Evolutionary conservation across 2,113 vertebrate genomes (phyloP), one percentile per base, ranked within the genome.

Genomic region (Sciurus niger): DNA sequence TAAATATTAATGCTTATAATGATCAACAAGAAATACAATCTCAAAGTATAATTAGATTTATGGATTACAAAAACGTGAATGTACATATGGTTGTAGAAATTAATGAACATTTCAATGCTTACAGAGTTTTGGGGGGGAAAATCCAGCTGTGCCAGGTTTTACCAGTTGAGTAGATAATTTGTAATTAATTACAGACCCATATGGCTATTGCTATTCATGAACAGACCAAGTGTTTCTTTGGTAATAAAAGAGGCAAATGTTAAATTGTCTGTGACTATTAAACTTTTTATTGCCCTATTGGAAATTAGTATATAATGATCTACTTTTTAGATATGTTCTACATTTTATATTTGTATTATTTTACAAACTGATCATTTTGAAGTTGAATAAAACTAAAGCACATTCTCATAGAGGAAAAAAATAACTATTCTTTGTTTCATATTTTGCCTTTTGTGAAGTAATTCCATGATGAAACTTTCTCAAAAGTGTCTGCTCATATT

Each of bases 171-270:
- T 77, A 94, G 46, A 14, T 93, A 84, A 96, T 90, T 74, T 91
- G 34, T 84, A 97, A 84, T 74, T 92, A 92, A 88, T 96, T 80
- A 78, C 60, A 72, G 43, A 83, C 8, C 87, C 88, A 67, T 97
- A 84, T 40, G 93, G 86, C 0, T 20, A 95, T 82, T 90, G 32
- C 4, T 86, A 67, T 37, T 84, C 51, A 79, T 24, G 46, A 18
- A 94, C 12, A 88, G 30, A 60, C 30, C 3, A 46, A 79, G 12
- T 51, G 65, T 88, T 90, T 93, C 78, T 85, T 63, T 55, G 73
- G 51, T 85, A 94, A 84, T 89, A 91, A 84, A 79, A 12, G 2
- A 82, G 28, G 8, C 28, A 67, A 84, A 88, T 88, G 32, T 88
- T 84, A 84, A 95, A 51, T 80, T 88, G 25, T 74, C 37, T 95